Evolutionary conservation across 2,113 vertebrate species (phyloP).

Genomic region (Hyperopisus bebe): DNA sequence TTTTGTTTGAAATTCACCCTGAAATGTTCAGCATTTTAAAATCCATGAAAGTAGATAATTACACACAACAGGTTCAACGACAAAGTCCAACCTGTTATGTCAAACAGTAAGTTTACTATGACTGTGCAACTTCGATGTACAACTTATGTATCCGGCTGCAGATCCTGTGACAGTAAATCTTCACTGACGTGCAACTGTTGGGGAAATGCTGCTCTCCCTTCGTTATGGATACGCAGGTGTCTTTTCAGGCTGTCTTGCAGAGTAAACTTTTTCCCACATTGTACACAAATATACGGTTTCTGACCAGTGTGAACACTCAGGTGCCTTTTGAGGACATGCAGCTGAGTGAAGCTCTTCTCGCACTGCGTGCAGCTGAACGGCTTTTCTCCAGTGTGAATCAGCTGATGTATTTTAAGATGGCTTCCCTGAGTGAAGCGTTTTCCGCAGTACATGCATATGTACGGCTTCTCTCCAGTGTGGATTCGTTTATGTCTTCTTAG

Average conservation of each 20-base stretch:
- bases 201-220: not conserved
- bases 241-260: slow-evolving; percentile 20
- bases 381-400: slow-evolving; percentile 17
- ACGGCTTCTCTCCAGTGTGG: slow-evolving; percentile 14
- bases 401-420: slow-evolving; percentile 15
- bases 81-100: not conserved
- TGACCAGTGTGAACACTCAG: slow-evolving; percentile 16
- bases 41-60: not conserved
- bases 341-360: slow-evolving; percentile 9
- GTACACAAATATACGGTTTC: slow-evolving; percentile 11
- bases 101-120: not conserved
- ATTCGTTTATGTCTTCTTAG: slow-evolving; percentile 12
- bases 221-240: slow-evolving; percentile 2
- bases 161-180: slow-evolving; percentile 1
- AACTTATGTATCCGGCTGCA: not conserved
- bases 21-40: not conserved
- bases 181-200: not conserved
- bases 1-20: not conserved
- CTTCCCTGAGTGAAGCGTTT: slow-evolving; percentile 20
- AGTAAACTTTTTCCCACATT: slow-evolving; percentile 16
- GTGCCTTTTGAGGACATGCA: slow-evolving; percentile 21
- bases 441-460: slow-evolving; percentile 9
- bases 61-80: not conserved
- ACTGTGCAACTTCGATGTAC: not conserved
- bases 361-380: slow-evolving; percentile 12